phyloP scores from a whole-genome alignment of 2,888 invertebrate species.

The Meghimatium bilineatum region DNA sequence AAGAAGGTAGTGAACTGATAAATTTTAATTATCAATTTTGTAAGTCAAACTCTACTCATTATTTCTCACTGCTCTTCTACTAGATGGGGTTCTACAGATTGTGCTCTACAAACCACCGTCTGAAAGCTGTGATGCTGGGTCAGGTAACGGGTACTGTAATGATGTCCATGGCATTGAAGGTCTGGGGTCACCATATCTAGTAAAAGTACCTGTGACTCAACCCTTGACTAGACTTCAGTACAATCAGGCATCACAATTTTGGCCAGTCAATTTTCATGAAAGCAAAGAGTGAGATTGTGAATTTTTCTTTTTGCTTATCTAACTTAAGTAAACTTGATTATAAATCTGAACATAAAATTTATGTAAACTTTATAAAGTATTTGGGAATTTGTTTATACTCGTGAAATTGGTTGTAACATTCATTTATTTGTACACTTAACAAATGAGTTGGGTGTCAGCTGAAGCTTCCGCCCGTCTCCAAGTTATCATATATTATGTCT shows the following conservation, averaged over 20 bases:
- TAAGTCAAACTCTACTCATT: not conserved
- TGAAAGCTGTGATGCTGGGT: not conserved
- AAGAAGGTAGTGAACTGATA: too few relatives aligned
- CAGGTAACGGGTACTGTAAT: not conserved
- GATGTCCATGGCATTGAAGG: constrained; percentile 12
- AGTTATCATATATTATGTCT: too few relatives aligned
- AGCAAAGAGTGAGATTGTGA: constrained; percentile 67
- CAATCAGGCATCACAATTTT: constrained; percentile 63
- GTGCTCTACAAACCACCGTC: constrained; percentile 31
- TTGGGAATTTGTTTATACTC: too few relatives aligned
- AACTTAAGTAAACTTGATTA: too few relatives aligned
- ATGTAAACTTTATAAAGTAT: too few relatives aligned
- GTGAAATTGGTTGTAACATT: too few relatives aligned
- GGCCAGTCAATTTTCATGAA: constrained; percentile 76
- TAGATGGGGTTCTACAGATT: constrained; percentile 47
- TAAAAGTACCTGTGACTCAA: constrained; percentile 63
- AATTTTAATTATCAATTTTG: not conserved
- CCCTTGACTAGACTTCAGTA: constrained; percentile 73
- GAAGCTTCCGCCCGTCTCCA: too few relatives aligned
- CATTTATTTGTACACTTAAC: too few relatives aligned
- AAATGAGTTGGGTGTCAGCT: too few relatives aligned
- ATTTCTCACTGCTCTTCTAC: not conserved
- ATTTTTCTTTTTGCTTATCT: too few relatives aligned
- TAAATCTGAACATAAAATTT: too few relatives aligned
- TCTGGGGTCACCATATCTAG: constrained; percentile 60